Percentiles rank a stretch among this genome's conserved stretches.
Evolutionary conservation across 1,140 invertebrate genomes (phyloP).

Genomic region (Drosophila parvula): DNA sequence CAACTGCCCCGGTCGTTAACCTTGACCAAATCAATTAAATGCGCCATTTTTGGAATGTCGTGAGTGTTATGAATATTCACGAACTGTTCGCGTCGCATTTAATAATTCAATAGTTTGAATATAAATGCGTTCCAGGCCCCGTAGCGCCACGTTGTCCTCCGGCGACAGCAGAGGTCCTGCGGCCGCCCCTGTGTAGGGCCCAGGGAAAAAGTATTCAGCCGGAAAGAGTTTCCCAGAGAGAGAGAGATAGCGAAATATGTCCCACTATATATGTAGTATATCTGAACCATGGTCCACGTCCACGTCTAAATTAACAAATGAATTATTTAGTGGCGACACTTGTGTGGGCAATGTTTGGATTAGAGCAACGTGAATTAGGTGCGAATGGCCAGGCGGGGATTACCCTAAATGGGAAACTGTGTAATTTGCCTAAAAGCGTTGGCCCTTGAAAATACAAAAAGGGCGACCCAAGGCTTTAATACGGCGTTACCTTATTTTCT

Average conservation of each 20-base stretch:
- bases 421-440: slow-evolving; percentile 71
- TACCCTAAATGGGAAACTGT: slow-evolving; percentile 71
- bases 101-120: slow-evolving; percentile 75
- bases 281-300: slow-evolving; percentile 8
- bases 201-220: slow-evolving; percentile 42
- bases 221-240: slow-evolving; percentile 26
- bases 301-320: slow-evolving; percentile 80
- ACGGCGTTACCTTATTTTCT: background rate
- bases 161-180: background rate
- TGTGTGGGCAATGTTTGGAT: slow-evolving; percentile 72
- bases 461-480: background rate
- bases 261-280: background rate
- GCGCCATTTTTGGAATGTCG: slow-evolving; percentile 69
- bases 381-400: slow-evolving; percentile 72
- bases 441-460: slow-evolving; percentile 6
- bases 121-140: slow-evolving; percentile 57
- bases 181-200: background rate
- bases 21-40: slow-evolving; percentile 69
- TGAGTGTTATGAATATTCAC: slow-evolving; percentile 73
- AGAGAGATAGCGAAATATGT: background rate
- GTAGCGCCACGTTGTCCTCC: slow-evolving; percentile 17
- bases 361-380: slow-evolving; percentile 75
- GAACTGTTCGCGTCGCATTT: slow-evolving; percentile 50
- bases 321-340: slow-evolving; percentile 77
- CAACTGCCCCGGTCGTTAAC: slow-evolving; percentile 11